Conservation (phyloP, 2,888 invertebrate genomes). For the Morinoia aosen region DNA sequence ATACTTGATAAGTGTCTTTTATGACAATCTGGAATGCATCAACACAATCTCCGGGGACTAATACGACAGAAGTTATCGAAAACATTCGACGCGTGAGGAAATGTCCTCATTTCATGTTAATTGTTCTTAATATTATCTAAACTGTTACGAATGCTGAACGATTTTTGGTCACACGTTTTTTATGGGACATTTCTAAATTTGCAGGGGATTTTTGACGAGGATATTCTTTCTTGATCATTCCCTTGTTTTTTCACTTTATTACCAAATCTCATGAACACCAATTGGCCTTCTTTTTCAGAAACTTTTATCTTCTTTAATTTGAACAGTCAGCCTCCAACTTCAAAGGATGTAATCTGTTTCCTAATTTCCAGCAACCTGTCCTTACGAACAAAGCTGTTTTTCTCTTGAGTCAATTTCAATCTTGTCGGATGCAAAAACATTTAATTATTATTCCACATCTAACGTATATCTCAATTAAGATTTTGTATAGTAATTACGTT, state of each 20-base stretch:
- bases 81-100: not conserved
- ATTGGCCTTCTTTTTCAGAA: not conserved
- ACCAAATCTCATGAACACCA: not conserved
- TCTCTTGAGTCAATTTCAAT: not conserved
- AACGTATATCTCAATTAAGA: not conserved
- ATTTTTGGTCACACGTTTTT: not conserved
- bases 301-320: not conserved
- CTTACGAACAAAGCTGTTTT: not conserved
- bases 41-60: not conserved
- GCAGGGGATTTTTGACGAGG: not conserved
- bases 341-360: not conserved
- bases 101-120: not conserved
- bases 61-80: not conserved
- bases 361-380: not conserved
- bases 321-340: not conserved
- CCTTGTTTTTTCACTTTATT: not conserved
- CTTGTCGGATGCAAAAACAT: not conserved
- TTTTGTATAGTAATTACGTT: not conserved
- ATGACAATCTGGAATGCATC: not conserved
- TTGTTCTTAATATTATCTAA: not conserved
- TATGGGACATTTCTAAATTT: too few species aligned
- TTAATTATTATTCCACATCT: not conserved
- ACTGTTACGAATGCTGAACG: not conserved
- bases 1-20: too few species aligned
- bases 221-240: not conserved